Percentiles rank a stretch among this genome's conserved stretches.
phyloP scores from a whole-genome alignment of 2,113 vertebrate species.

The Hypomesus transpacificus region DNA sequence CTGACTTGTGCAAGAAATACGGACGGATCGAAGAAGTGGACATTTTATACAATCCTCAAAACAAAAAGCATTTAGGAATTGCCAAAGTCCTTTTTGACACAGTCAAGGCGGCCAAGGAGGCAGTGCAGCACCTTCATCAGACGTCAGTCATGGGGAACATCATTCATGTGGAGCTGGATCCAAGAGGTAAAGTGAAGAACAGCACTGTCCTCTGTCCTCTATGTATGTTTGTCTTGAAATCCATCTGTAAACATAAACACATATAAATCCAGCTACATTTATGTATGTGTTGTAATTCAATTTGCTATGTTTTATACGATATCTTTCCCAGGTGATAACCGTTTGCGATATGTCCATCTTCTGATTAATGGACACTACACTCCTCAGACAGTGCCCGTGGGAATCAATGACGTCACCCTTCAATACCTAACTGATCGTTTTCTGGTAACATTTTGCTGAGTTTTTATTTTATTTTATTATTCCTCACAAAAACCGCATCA shows the following conservation, averaged over 20 bases:
- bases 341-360: slow-evolving; percentile 86
- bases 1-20: slow-evolving; percentile 90
- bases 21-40: slow-evolving; percentile 90
- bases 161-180: slow-evolving; percentile 95
- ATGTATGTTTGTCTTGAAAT: too few relatives aligned
- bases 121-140: slow-evolving; percentile 85
- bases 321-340: slow-evolving; percentile 83
- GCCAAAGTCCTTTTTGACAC: slow-evolving; percentile 92
- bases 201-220: neutral
- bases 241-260: too few relatives aligned
- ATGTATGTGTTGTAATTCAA: neutral
- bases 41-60: slow-evolving; percentile 92
- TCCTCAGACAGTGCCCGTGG: slow-evolving; percentile 88
- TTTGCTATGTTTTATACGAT: neutral
- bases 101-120: slow-evolving; percentile 84
- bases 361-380: slow-evolving; percentile 86
- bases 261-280: too few relatives aligned
- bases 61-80: slow-evolving; percentile 93
- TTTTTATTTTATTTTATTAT: neutral
- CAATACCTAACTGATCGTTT: slow-evolving; percentile 71
- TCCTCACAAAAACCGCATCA: slow-evolving; percentile 1
- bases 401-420: slow-evolving; percentile 73
- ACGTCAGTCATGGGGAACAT: slow-evolving; percentile 97
- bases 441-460: slow-evolving; percentile 68
- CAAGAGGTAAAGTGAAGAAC: slow-evolving; percentile 79